Percentiles rank a stretch among this genome's conserved stretches.
Conservation (phyloP, 2,797 vertebrate genomes). For the Gymnodraco acuticeps region DNA sequence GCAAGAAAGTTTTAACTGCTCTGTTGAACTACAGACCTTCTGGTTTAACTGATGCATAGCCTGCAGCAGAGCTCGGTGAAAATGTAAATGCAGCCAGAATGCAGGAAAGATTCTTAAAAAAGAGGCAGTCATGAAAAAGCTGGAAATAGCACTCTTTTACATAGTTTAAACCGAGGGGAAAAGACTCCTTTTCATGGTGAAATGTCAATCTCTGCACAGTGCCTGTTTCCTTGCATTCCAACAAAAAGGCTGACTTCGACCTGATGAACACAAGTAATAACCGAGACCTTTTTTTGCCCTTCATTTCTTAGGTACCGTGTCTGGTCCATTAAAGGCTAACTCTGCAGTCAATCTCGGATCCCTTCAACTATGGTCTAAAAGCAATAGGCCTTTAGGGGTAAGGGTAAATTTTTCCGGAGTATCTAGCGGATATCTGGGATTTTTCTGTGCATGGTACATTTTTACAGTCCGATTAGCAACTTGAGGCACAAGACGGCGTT, state of each 20-base stretch:
- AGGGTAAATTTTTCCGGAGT: no score
- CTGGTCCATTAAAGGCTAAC: neutral
- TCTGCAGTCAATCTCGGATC: neutral
- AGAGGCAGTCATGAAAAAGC: neutral
- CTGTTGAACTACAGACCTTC: slow-evolving; percentile 18
- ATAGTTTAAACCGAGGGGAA: neutral
- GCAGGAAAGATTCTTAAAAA: slow-evolving; percentile 1
- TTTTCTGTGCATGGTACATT: no score
- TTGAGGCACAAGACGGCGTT: no score
- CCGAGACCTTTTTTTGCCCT: neutral
- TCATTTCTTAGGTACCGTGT: neutral
- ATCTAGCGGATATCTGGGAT: no score
- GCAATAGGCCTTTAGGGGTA: no score
- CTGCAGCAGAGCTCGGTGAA: slow-evolving; percentile 20
- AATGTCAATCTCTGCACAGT: neutral
- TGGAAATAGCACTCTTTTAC: slow-evolving; percentile 5
- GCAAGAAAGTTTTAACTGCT: slow-evolving; percentile 23
- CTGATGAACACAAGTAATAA: neutral
- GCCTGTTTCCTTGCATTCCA: neutral
- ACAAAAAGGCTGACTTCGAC: neutral
- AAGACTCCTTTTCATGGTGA: neutral
- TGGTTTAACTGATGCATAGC: slow-evolving; percentile 26
- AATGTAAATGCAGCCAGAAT: slow-evolving; percentile 11
- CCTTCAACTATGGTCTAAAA: no score
- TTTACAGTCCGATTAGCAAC: no score